Base-by-base conservation (phyloP, 2,797 vertebrate genomes). In the Graptemys geographica region DNA sequence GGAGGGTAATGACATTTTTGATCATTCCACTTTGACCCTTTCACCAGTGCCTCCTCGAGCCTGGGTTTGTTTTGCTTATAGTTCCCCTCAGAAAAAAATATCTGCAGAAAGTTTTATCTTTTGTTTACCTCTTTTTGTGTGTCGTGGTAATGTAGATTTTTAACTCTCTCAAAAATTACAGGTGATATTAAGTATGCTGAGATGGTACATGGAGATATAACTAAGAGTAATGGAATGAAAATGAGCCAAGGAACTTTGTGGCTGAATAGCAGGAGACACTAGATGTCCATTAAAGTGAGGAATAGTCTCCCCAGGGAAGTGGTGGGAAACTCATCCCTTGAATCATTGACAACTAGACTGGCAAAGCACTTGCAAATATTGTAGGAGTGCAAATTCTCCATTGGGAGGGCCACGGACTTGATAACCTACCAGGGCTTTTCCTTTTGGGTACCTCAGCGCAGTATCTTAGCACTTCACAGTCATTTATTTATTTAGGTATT, bases 1-100 rank as follows among this genome's bases (percentile, higher is more conserved):
- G 88, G 86, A 90, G 79, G 86, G 94, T 94, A 94, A 80, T 88
- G 92, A 65, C 87, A 91, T 88, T 88, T 65, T 96, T 91, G 9
- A 69, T 94, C 82, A 93, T 94, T 13, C 57, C 55, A 51, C 78
- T 72, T 91, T 94, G 0, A 3, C 31, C 59, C 82, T 41, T 84
- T 94, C 88, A 65, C 51, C 87, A 87, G 92, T 91, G 92, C 83
- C 85, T 84, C 83, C 49, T 37, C 11, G 6, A 83, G 44, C 8
- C 18, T 11, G 4, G 6, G 57, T 47, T 59, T 28, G 80, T 62
- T 95, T 55, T 90, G 25, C 1, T 2, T 56, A 82, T 37, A 37
- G 25, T 96, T 93, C 65, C 87, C 72, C 1, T 0, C 11, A 74
- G 82, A 91, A 95, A 94, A 47, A 15, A 80, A 69, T 56, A 94